Base-by-base conservation (phyloP, 2,888 invertebrate species). In the Drosophila acutilabella region DNA sequence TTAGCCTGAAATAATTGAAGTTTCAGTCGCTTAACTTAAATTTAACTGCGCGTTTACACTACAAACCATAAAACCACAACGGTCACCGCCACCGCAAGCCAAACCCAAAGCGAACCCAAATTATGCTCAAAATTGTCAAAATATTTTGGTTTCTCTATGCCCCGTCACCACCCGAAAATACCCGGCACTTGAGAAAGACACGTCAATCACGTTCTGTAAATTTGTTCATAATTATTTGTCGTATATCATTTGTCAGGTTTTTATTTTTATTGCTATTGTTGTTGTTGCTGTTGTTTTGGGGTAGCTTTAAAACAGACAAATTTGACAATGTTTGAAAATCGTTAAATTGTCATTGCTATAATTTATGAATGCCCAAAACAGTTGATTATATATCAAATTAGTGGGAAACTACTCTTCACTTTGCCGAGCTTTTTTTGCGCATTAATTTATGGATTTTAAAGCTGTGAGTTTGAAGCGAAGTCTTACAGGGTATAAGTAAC, bases 181-280 rank as follows among this genome's bases (percentile, higher is more conserved):
- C 44, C 52, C 18, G 18, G 2, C 36, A 11, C 48, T 18, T 16
- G 30, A 11, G 38, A 14, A 41, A 42, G 38, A n/a, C 20, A 70
- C 78, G 78, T 78, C 75, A 78, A 75, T 78, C 78, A 75, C 78
- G 51, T 78, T 65, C 36, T 53, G 78, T 59, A 52, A 78, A 75
- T 73, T 61, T 75, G 64, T 40, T 41, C 58, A 73, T 78, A 78
- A 75, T 78, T 77, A 68, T 75, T 30, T 64, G 64, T 64, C 53
- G 73, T 67, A 64, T 64, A 72, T 57, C 57, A 75, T 77, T 75
- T 77, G 71, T 51, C 57, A 33, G 58, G 45, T 54, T 58, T 36
- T 20, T 20, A 20, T 20, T 20, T 36, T 36, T 23, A 23, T 23
- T 23, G 5, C 6, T 23, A 36, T 36, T 36, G 13, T 47, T 61